phyloP scores from a whole-genome alignment of 2,113 vertebrate genomes.

The Trochalopteron elliotii region DNA sequence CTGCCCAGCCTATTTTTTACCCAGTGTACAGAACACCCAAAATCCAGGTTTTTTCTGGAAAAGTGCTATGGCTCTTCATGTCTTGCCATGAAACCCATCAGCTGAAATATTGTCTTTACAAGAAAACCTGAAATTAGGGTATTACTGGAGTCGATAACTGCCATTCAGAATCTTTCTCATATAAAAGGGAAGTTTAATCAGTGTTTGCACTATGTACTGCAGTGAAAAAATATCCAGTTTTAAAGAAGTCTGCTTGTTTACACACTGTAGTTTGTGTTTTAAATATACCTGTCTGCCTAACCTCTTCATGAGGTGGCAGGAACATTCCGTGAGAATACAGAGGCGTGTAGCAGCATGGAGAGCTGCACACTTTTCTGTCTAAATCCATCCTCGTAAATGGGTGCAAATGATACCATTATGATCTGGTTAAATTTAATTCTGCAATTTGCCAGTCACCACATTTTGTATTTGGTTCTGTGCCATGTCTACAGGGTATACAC shows the following conservation, averaged over 20 bases:
- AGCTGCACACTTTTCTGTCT: not conserved
- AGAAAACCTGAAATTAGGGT: not conserved
- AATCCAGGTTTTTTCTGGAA: not conserved
- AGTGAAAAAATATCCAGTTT: not conserved
- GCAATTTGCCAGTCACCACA: constrained; percentile 28
- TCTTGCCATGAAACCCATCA: not conserved
- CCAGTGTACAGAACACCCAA: rapidly evolving
- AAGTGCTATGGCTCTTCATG: not conserved
- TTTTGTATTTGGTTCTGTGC: not conserved
- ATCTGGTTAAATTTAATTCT: constrained; percentile 27
- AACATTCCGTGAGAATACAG: not conserved
- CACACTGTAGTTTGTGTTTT: not conserved
- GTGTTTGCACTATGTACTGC: not conserved
- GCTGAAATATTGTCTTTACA: not conserved
- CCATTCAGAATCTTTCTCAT: not conserved
- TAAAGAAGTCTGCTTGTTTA: not conserved
- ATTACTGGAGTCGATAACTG: not conserved
- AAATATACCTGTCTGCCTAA: not conserved
- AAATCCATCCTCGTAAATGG: not conserved
- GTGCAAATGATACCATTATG: constrained; percentile 12
- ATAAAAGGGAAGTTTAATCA: not conserved
- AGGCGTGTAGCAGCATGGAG: not conserved
- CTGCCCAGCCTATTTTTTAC: not conserved
- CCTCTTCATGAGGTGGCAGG: not conserved
- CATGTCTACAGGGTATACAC: not conserved